phyloP scores from a whole-genome alignment of 2,113 vertebrate species.

The Callospermophilus lateralis region DNA sequence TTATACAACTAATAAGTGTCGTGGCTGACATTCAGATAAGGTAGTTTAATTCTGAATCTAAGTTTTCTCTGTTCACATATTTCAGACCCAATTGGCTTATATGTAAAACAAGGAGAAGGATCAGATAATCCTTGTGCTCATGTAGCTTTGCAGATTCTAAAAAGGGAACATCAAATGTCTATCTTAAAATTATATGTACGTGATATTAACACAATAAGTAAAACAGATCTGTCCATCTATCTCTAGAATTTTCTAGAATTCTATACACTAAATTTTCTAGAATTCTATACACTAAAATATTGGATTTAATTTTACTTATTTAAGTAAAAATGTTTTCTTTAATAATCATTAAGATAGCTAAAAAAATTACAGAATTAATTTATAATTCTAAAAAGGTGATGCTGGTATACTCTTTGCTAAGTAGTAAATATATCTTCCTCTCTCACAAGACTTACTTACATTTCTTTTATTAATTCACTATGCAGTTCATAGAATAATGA shows the following conservation, averaged over 20 bases:
- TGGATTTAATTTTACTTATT: background rate
- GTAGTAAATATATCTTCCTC: background rate
- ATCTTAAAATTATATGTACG: background rate
- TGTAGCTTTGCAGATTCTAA: background rate
- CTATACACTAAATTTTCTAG: background rate
- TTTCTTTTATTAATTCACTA: conserved; percentile 72
- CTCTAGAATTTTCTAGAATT: background rate
- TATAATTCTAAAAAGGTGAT: conserved; percentile 31
- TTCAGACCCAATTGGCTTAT: background rate
- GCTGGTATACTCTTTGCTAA: background rate
- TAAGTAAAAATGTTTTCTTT: background rate
- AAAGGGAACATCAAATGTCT: background rate
- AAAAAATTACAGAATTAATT: conserved; percentile 3
- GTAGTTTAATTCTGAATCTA: background rate
- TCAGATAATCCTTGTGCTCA: background rate
- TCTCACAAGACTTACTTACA: background rate
- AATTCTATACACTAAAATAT: background rate
- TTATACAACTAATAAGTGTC: background rate
- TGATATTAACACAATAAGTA: background rate
- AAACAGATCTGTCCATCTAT: background rate
- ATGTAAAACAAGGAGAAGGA: background rate
- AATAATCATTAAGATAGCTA: background rate
- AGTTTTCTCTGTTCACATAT: background rate
- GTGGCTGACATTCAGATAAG: background rate
- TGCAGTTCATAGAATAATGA: conserved; percentile 56